Evolutionary conservation across 2,113 vertebrate genomes (phyloP).

Genomic region (Phoenicopterus ruber): DNA sequence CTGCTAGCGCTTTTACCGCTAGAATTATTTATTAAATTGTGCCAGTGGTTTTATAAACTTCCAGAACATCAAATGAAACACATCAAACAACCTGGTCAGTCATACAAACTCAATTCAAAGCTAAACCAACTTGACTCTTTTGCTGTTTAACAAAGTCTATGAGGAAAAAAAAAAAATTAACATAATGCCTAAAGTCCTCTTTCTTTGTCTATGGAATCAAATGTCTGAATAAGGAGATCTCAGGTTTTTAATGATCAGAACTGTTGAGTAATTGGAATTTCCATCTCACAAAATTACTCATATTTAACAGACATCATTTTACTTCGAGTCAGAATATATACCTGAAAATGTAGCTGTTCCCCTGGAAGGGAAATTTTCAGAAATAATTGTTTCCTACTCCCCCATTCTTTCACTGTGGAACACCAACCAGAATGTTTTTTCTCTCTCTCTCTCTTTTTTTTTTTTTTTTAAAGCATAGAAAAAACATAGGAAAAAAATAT

Average conservation of each 20-base stretch:
- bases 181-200: not conserved
- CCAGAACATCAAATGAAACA: not conserved
- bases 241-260: not conserved
- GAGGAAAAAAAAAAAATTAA: not conserved
- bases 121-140: not conserved
- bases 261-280: not conserved
- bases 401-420: not conserved
- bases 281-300: not conserved
- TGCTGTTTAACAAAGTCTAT: not conserved
- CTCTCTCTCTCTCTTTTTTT: too few relatives aligned
- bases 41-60: not conserved
- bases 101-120: not conserved
- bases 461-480: not conserved
- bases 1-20: not conserved
- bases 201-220: not conserved
- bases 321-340: not conserved
- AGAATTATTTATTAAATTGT: not conserved
- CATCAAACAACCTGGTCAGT: not conserved
- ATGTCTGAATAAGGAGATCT: not conserved
- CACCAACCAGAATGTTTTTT: rapidly evolving
- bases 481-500: not conserved
- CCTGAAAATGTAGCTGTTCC: not conserved
- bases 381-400: not conserved
- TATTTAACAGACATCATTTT: not conserved
- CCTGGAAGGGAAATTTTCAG: not conserved